Conservation (phyloP, 2,113 vertebrate genomes). For the Gymnorhina tibicen region DNA sequence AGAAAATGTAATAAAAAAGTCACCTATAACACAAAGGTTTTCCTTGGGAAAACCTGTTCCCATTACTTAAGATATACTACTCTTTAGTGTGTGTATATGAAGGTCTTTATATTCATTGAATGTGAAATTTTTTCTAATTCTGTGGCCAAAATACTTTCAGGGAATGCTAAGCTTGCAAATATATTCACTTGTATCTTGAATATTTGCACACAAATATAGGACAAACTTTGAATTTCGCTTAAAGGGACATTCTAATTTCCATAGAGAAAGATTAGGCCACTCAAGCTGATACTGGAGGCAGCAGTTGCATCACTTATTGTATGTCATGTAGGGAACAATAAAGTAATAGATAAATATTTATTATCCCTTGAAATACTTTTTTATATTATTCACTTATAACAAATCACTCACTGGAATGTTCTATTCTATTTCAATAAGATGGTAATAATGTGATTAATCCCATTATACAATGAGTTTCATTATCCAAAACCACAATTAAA, state of each 20-base stretch:
- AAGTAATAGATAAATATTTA: not conserved
- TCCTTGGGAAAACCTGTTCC: conserved; percentile 28
- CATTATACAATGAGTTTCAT: not conserved
- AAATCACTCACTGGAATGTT: not conserved
- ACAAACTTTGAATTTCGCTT: not conserved
- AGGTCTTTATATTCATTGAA: not conserved
- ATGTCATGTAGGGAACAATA: not conserved
- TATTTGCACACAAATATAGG: not conserved
- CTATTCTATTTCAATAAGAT: not conserved
- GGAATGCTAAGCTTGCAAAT: conserved; percentile 5
- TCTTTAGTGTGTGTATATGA: not conserved
- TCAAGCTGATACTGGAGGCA: not conserved
- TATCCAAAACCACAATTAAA: not conserved
- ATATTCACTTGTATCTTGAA: not conserved
- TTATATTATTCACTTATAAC: not conserved
- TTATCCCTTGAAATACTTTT: not conserved
- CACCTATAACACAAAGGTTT: not conserved
- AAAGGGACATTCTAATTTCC: not conserved
- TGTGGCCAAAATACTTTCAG: not conserved
- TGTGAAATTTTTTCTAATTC: not conserved
- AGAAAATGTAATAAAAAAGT: conserved; percentile 11
- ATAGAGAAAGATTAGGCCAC: not conserved
- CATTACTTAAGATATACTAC: conserved; percentile 3
- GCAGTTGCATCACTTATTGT: not conserved
- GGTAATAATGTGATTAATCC: not conserved